Evolutionary conservation across 2,888 invertebrate species (phyloP), one percentile per base, ranked within the genome.

Genomic region (Phortica okadai): DNA sequence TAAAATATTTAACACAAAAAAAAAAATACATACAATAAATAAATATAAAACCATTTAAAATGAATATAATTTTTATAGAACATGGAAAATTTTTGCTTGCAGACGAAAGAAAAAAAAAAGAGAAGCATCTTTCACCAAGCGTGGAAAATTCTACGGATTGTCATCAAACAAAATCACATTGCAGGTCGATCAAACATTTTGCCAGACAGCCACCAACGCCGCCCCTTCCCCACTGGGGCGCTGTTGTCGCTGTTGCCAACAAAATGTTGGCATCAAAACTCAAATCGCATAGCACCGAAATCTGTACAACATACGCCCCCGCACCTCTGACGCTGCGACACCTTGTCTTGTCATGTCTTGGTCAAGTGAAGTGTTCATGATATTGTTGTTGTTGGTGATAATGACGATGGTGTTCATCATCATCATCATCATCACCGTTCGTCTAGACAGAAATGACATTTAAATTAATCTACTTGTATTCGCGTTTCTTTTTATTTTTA

Each of bases 361-460:
- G n/a, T n/a, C n/a, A 59, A 16, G 16, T 10, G 62, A 62, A 16
- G 33, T 62, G 25, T 14, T 56, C 3, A 56, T 45, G n/a, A 56
- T 67, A 10, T 69, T 69, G 14, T 21, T 64, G 73, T 54, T 73
- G 78, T 76, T 72, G 86, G 6, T 45, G 6, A 8, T 50, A 50
- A 50, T 50, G 14, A 50, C 2, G 50, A 50, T 11, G 50, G 14
- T 50, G 50, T 11, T 50, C 50, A 14, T 77, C 80, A 78, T 58
- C 69, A n/a, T n/a, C n/a, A 78, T 73, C 33, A 33, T 33, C 77
- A 80, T 74, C 74, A 77, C 77, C 64, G 81, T 76, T 62, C 69
- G 87, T 88, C 88, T 88, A 88, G 88, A 88, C 88, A 76, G 89
- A 89, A 88, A 89, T 89, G 89, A 89, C 89, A 88, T 88, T 89